Base-by-base conservation (phyloP, 2,797 vertebrate genomes). In the Emys orbicularis region DNA sequence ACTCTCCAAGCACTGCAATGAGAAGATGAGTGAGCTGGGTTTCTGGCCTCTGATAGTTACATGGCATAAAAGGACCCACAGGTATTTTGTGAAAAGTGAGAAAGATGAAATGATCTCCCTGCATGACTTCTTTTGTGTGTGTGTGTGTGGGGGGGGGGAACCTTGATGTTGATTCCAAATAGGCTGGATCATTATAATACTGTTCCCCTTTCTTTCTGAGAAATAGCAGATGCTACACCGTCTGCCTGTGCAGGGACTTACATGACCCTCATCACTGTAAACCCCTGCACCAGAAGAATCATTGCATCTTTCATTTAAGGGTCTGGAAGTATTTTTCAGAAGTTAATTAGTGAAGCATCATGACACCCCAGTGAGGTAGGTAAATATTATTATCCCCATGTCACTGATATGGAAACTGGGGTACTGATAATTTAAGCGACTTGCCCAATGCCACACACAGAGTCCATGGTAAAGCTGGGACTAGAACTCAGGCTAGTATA, bases 21-120 rank as follows among this genome's bases (percentile, higher is more conserved):
- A 95, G 97, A 98, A 96, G 98, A 90, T 96, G 72, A 89, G 93
- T 86, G 97, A 95, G 96, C 41, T 97, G 96, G 95, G 92, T 92
- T 95, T 97, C 93, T 92, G 91, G 90, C 84, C 95, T 96, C 86
- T 95, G 93, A 92, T 96, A 86, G 91, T 94, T 96, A 34, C 84
- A 93, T 84, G 84, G 81, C 91, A 88, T 95, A 97, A 97, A 96
- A 93, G 54, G 84, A 72, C 94, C 88, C 96, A 89, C 83, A 97
- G 87, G 94, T 91, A 92, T 84, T 84, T 52, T 3, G 0, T 86
- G 81, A 86, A 96, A 88, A 96, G 79, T 72, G 89, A 80, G 91
- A 94, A 93, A 93, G 95, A 96, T 87, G 74, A 87, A 96, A 88
- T 77, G 34, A 86, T 97, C 82, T 96, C 93, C 54, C 79, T 93